A percentile compares a stretch with the other conserved stretches of the same genome.
These are phyloP conservation scores for Hydrochoerus hydrochaeris DNA, from an alignment of 2,113 vertebrate species.

Conservation along the genomic window DNA sequence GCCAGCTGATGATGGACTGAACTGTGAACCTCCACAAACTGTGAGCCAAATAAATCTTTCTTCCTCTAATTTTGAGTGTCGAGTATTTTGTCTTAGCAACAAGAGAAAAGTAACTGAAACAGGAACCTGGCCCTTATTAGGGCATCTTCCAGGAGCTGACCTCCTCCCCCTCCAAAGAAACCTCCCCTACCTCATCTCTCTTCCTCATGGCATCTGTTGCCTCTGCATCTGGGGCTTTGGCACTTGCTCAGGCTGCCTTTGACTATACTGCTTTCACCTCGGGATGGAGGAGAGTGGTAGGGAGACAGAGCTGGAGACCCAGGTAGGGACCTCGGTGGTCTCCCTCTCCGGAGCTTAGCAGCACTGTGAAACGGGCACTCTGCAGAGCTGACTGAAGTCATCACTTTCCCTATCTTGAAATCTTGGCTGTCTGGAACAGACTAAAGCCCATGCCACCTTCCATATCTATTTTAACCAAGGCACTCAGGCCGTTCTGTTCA, in stretches of 20 bases:
- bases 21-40: too few relatives aligned
- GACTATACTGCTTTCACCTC: neutral
- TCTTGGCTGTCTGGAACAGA: neutral
- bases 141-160: neutral
- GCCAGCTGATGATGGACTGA: too few relatives aligned
- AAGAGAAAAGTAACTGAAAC: too few relatives aligned
- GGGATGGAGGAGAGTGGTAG: neutral
- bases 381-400: rapidly evolving
- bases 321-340: neutral
- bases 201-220: neutral
- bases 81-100: too few relatives aligned
- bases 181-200: neutral
- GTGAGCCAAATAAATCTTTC: too few relatives aligned
- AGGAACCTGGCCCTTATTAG: neutral
- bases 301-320: neutral
- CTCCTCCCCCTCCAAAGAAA: neutral
- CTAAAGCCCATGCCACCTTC: neutral
- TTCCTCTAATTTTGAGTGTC: too few relatives aligned
- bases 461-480: neutral
- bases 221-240: neutral
- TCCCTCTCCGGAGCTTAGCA: neutral
- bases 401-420: neutral
- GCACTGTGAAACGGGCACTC: neutral
- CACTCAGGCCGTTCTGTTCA: neutral
- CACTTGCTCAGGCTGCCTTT: neutral